Conservation (phyloP, 2,113 vertebrate species). For the Takifugu bimaculatus region DNA sequence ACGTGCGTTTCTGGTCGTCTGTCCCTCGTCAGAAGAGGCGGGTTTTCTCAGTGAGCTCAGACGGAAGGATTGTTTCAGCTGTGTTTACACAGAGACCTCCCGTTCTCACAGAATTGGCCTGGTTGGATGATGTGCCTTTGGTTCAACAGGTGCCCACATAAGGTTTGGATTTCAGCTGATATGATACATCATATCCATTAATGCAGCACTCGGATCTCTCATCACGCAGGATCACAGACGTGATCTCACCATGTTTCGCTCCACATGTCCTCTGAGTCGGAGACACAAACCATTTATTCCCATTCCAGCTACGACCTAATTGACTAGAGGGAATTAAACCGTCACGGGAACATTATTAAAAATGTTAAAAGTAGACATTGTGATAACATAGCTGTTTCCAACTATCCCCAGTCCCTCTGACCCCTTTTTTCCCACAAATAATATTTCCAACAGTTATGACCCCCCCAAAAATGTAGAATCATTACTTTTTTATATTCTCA, state of each 20-base stretch:
- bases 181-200: background rate
- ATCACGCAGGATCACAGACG: constrained; percentile 3
- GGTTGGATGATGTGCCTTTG: constrained; percentile 4
- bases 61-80: constrained; percentile 58
- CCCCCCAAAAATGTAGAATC: too few species aligned
- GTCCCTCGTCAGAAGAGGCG: constrained; percentile 42
- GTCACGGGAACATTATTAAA: constrained; percentile 60
- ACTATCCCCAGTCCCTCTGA: background rate
- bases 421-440: background rate
- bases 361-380: constrained; percentile 38
- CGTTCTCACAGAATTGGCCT: constrained; percentile 17
- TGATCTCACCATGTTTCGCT: constrained; percentile 22
- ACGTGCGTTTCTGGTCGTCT: constrained; percentile 29
- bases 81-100: constrained; percentile 48
- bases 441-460: too few species aligned
- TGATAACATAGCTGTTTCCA: constrained; percentile 35
- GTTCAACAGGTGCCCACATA: constrained; percentile 30
- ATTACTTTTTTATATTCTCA: too few species aligned
- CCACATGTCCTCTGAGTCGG: constrained; percentile 15
- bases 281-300: constrained; percentile 25
- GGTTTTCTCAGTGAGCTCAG: constrained; percentile 46
- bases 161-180: too few species aligned
- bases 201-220: constrained; percentile 11
- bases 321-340: constrained; percentile 48
- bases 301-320: constrained; percentile 49